phyloP scores from a whole-genome alignment of 2,113 vertebrate genomes.

The Tragelaphus strepsiceros region DNA sequence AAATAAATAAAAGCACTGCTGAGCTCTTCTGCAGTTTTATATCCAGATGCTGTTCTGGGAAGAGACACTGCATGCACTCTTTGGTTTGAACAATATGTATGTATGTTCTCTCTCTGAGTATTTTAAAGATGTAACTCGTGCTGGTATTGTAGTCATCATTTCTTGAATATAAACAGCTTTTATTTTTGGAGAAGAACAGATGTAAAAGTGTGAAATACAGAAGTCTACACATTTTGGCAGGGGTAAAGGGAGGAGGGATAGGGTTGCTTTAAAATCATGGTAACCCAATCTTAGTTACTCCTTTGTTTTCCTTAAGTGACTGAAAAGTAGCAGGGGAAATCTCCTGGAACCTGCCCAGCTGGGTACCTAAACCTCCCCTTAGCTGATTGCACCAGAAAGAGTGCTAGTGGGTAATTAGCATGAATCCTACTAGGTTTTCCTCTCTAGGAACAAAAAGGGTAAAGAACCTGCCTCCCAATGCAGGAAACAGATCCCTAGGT shows the following conservation, averaged over 20 bases:
- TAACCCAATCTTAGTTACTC: background rate
- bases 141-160: conserved; percentile 17
- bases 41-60: background rate
- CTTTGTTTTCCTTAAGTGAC: conserved; percentile 55
- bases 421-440: background rate
- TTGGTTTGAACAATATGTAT: background rate
- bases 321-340: conserved; percentile 58
- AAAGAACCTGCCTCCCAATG: background rate
- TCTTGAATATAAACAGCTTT: conserved; percentile 40
- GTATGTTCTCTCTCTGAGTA: background rate
- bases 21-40: background rate
- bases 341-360: conserved; percentile 50
- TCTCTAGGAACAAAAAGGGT: background rate
- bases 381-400: background rate
- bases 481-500: background rate
- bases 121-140: background rate
- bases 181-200: conserved; percentile 46
- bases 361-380: background rate
- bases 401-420: background rate
- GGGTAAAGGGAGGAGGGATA: background rate
- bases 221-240: background rate
- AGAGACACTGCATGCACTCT: background rate
- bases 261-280: conserved; percentile 11
- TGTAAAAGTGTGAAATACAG: conserved; percentile 35
- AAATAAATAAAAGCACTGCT: background rate